Evolutionary conservation across 1,140 invertebrate genomes (phyloP), one percentile per base, ranked within the genome.

Genomic region (Brevipalpus yothersi): DNA sequence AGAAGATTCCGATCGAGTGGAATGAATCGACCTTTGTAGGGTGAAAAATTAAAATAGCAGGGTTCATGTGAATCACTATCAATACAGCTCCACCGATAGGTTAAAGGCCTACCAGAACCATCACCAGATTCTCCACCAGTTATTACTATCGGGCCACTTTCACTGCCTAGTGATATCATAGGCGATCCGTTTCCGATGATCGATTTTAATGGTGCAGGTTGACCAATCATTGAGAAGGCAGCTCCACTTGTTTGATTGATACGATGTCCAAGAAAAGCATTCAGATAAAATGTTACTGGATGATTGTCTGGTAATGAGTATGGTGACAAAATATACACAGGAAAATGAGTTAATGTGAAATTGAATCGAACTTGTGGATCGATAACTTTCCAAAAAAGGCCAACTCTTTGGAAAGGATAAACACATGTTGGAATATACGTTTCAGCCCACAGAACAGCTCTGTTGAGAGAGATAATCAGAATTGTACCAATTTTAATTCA

Each of bases 71-170:
- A 57, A 23, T 60, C 51, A 4, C 47, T 55, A 12, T 66, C 65
- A 56, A 61, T 51, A 31, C 65, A 66, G 56, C 47, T 63, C 65
- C 65, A 66, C 17, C 64, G 65, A 61, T 64, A 64, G 39, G 63
- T 49, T 12, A 64, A 11, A 10, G 23, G 55, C n/a, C 59, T 41
- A 7, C 43, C 43, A 10, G 41, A n/a, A 8, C 42, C 23, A 21
- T 43, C 15, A 4, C 54, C 54, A 10, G 55, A 57, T 8, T 11
- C 40, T 15, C 1, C 15, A 2, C 60, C 55, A 23, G 53, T 19
- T 13, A 62, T 15, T 56, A 4, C 23, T 13, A 62, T 17, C n/a
- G 43, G 13, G 19, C 61, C 61, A 57, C 59, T 61, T 56, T 62
- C 8, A 23, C 41, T 39, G n/a, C 61, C 59, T 1, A 62, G 41